Percentiles rank a stretch among this genome's conserved stretches.
Evolutionary conservation across 2,888 invertebrate species (phyloP).

Genomic region (Diarsia brunnea): DNA sequence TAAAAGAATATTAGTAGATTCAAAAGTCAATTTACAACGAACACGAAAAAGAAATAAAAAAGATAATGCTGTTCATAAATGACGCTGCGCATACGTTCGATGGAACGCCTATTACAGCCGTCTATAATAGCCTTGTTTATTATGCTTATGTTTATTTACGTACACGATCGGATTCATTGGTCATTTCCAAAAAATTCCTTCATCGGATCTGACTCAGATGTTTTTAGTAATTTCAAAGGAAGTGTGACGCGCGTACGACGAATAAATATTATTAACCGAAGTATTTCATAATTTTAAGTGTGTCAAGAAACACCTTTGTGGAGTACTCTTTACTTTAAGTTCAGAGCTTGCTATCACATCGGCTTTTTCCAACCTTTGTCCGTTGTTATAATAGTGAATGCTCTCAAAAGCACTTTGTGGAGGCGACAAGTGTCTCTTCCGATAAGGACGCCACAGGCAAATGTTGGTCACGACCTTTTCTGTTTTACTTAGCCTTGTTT

Average conservation of each 20-base stretch:
- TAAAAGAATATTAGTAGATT: neutral
- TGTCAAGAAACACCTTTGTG: constrained; percentile 13
- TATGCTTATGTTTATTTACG: constrained; percentile 19
- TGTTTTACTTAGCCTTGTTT: constrained; percentile 17
- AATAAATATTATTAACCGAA: neutral
- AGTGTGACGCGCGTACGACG: constrained; percentile 2
- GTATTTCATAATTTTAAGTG: constrained; percentile 31
- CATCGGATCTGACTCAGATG: constrained; percentile 50
- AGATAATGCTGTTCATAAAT: neutral
- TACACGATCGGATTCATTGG: constrained; percentile 26
- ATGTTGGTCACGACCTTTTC: constrained; percentile 39
- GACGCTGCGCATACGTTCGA: constrained; percentile 1
- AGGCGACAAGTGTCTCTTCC: constrained; percentile 76
- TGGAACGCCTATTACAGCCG: constrained; percentile 11
- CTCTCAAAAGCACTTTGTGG: constrained; percentile 79
- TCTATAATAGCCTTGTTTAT: constrained; percentile 21
- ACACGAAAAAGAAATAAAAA: neutral
- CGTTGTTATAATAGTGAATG: constrained; percentile 77
- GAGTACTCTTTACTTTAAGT: constrained; percentile 24
- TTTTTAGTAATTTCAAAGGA: constrained; percentile 24
- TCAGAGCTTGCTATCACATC: constrained; percentile 27
- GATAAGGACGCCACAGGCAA: constrained; percentile 69
- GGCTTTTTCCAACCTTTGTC: constrained; percentile 69
- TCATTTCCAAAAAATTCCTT: constrained; percentile 46
- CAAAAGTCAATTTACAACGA: neutral